Percentiles rank a stretch among this genome's conserved stretches.
Conservation (phyloP, 2,113 vertebrate species). For the Mesembrinibis cayennensis region DNA sequence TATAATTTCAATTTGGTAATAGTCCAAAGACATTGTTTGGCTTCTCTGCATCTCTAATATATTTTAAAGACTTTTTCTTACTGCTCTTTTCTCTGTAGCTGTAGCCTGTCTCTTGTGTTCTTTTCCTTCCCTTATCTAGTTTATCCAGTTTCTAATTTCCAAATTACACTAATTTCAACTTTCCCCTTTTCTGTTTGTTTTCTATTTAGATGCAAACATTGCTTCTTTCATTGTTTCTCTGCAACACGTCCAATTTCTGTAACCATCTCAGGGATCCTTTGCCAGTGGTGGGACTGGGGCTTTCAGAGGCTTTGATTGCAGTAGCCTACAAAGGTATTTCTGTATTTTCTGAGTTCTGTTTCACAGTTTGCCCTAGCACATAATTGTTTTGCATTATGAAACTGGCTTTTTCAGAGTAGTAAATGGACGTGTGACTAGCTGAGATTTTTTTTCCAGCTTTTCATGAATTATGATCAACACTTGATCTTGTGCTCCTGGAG, state of each 20-base stretch:
- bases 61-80: background rate
- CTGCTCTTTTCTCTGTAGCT: background rate
- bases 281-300: background rate
- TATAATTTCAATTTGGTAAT: constrained; percentile 38
- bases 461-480: background rate
- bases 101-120: background rate
- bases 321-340: background rate
- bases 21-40: background rate
- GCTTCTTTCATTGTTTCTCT: background rate
- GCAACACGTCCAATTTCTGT: background rate
- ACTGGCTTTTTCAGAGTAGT: background rate
- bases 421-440: background rate
- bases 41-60: constrained; percentile 3
- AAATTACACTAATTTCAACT: constrained; percentile 27
- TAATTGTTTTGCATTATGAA: background rate
- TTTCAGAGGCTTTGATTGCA: background rate
- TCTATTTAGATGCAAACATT: background rate
- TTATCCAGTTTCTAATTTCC: constrained; percentile 22
- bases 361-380: background rate
- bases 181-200: constrained; percentile 9
- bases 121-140: constrained; percentile 26
- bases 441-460: background rate
- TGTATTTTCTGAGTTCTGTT: background rate
- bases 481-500: background rate
- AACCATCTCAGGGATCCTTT: background rate